Base-by-base conservation (phyloP, 2,113 vertebrate genomes). In the Gorsachius goisagi region DNA sequence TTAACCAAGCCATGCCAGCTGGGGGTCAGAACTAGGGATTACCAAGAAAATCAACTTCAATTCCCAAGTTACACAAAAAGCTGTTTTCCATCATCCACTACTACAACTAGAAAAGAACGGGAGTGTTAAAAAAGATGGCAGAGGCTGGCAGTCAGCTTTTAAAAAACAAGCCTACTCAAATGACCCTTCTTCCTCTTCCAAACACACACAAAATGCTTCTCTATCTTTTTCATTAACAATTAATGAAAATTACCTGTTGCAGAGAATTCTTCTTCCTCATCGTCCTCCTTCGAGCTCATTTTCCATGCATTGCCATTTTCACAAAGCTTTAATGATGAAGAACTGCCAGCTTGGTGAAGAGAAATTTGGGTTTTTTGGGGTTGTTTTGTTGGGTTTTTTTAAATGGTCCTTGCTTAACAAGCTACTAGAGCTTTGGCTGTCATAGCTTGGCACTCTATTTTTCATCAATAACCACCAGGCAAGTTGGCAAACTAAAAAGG, bases 231-330 rank as follows among this genome's bases (percentile, higher is more conserved):
- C 27, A 89, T 59, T 11, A 90, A 93, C 5, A 2, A 71, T 24
- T 63, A 47, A 71, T 28, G 15, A 67, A 81, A 74, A 59, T 93
- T 94, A 96, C 95, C 96, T 97, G 81, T 44, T 92, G 66, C 63
- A 84, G 75, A 55, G n/a, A 68, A 50, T 67, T 91, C 59, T 89
- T 94, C 47, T 21, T 92, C 55, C 53, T 89, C 62, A 7, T 86
- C 2, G 0, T 85, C 37, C 18, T 93, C 26, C 74, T 96, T 41
- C 0, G 0, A 68, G 44, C 18, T 84, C 15, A 9, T 85, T 68
- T 85, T 79, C 89, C 93, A 73, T 0, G 32, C 8, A 53, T 0
- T 68, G 55, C 23, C 60, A 58, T 35, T 67, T 83, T 30, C 78
- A 75, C 14, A 85, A 83, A 67, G 63, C 37, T 88, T 85, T 85